A percentile compares a stretch with the other conserved stretches of the same genome.
phyloP scores from a whole-genome alignment of 2,888 invertebrate species.

The Sesia bembeciformis region DNA sequence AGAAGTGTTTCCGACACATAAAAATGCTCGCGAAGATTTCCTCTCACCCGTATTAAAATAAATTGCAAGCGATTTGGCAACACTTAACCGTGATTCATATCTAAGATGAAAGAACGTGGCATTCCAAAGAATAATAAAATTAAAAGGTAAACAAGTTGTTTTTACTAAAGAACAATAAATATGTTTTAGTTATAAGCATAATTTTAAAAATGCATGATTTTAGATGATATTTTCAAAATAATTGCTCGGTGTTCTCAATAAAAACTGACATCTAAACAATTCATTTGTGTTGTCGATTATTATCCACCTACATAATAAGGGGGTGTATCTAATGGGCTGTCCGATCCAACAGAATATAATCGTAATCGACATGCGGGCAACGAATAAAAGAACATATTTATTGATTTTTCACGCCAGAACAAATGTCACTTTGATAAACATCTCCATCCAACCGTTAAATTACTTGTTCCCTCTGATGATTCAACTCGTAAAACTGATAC shows the following conservation, averaged over 20 bases:
- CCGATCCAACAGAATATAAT: conserved; percentile 28
- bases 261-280: neutral
- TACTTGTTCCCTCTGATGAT: conserved; percentile 2
- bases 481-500: neutral
- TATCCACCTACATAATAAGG: conserved; percentile 21
- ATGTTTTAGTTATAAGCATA: too few species aligned
- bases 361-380: conserved; percentile 45
- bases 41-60: conserved; percentile 71
- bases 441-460: conserved; percentile 34
- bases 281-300: conserved; percentile 16
- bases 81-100: conserved; percentile 73
- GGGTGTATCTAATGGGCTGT: conserved; percentile 27
- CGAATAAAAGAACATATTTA: conserved; percentile 41
- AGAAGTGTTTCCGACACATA: conserved; percentile 72
- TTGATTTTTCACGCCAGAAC: conserved; percentile 42
- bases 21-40: conserved; percentile 68
- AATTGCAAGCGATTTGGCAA: conserved; percentile 73
- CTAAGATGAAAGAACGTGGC: conserved; percentile 52
- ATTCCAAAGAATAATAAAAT: too few species aligned
- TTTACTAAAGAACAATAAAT: too few species aligned
- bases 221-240: too few species aligned
- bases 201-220: too few species aligned
- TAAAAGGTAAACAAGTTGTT: too few species aligned
- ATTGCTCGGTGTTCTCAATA: too few species aligned
- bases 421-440: conserved; percentile 35